Percentiles rank a stretch among this genome's conserved stretches.
phyloP scores from a whole-genome alignment of 2,113 vertebrate species.

The Mugil cephalus region DNA sequence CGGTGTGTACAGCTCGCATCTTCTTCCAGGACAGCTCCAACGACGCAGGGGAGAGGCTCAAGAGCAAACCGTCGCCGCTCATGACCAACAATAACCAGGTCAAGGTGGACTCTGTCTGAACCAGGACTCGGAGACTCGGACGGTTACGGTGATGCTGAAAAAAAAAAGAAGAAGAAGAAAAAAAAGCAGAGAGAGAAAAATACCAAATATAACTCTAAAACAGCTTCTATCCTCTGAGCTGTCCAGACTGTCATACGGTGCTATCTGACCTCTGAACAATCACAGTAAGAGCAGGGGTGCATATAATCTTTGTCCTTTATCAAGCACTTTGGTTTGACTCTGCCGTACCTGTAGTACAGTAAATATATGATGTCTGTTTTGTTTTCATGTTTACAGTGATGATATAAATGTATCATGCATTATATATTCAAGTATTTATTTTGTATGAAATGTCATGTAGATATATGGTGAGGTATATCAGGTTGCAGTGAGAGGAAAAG shows the following conservation, averaged over 20 bases:
- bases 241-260: constrained; percentile 66
- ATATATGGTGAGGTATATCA: constrained; percentile 66
- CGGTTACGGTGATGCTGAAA: too few species aligned
- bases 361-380: constrained; percentile 71
- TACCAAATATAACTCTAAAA: constrained; percentile 72
- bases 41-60: constrained; percentile 88
- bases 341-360: constrained; percentile 71
- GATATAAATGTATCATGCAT: constrained; percentile 76
- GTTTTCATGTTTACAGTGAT: constrained; percentile 78
- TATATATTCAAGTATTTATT: constrained; percentile 75
- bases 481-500: constrained; percentile 49
- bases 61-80: constrained; percentile 92
- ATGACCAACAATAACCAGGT: constrained; percentile 93
- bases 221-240: constrained; percentile 59
- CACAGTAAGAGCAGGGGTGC: constrained; percentile 62
- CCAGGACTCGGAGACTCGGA: constrained; percentile 4
- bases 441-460: constrained; percentile 76
- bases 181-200: constrained; percentile 43
- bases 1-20: constrained; percentile 89
- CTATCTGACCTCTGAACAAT: constrained; percentile 76
- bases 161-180: constrained; percentile 6
- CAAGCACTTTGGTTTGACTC: constrained; percentile 72
- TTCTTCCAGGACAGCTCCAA: constrained; percentile 94
- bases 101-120: constrained; percentile 93
- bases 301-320: constrained; percentile 68